Evolutionary conservation across 2,797 vertebrate species (phyloP).

Genomic region (Catostomus latipinnis): DNA sequence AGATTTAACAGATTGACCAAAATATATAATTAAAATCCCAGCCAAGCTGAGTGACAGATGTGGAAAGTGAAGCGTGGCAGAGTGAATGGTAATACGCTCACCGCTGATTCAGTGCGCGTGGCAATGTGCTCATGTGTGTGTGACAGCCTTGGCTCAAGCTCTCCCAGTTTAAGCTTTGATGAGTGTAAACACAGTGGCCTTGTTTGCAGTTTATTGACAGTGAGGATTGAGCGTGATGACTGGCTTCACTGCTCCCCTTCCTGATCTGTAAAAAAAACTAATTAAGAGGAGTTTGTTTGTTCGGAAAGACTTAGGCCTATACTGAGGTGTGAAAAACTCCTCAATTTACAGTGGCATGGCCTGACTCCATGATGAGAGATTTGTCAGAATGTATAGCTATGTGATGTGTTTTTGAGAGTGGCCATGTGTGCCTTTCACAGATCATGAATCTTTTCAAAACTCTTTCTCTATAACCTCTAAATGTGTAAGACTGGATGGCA

Average conservation of each 20-base stretch:
- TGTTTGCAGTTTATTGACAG: conserved; percentile 53
- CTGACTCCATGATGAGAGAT: conserved; percentile 61
- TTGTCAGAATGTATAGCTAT: conserved; percentile 24
- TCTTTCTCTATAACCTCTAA: conserved; percentile 59
- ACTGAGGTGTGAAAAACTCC: conserved; percentile 43
- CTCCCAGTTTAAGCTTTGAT: conserved; percentile 45
- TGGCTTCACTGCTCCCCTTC: conserved; percentile 39
- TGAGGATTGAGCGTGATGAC: conserved; percentile 33
- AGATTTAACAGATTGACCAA: conserved; percentile 83
- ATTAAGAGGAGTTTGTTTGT: conserved; percentile 62
- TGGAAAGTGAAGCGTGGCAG: conserved; percentile 71
- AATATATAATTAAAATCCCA: conserved; percentile 78
- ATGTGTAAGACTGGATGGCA: conserved; percentile 75
- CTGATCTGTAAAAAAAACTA: conserved; percentile 53
- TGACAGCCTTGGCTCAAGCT: conserved; percentile 41
- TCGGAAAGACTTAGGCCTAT: conserved; percentile 34
- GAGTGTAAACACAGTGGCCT: conserved; percentile 58
- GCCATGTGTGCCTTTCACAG: conserved; percentile 39
- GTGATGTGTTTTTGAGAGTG: too few species aligned
- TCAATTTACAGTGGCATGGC: conserved; percentile 51
- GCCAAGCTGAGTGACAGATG: conserved; percentile 80
- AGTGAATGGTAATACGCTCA: conserved; percentile 68
- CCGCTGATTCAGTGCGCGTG: conserved; percentile 60
- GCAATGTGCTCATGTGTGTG: conserved; percentile 63
- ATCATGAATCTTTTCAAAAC: conserved; percentile 43